Evolutionary conservation across 53 echinoderm and acorn worm species (phyloP).

Genomic region (Henricia sp.): DNA sequence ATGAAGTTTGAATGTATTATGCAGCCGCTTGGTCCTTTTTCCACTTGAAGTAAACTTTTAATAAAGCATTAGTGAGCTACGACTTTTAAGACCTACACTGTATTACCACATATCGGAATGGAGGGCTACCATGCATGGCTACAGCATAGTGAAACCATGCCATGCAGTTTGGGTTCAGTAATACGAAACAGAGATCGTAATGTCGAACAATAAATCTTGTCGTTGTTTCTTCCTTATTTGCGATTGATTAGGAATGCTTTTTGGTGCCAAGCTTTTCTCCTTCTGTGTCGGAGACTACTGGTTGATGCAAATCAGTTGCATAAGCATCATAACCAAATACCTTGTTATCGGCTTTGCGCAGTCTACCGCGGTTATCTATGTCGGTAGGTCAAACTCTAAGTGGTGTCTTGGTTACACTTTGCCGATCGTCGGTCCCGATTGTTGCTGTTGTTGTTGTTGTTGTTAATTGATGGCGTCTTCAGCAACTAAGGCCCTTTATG

Average conservation of each 20-base stretch:
- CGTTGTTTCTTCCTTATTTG: not conserved
- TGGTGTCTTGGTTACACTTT: too few species aligned
- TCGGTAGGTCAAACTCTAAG: slow-evolving; percentile 50
- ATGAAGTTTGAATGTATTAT: too few species aligned
- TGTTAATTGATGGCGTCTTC: too few species aligned
- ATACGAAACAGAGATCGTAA: not conserved
- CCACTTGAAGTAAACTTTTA: too few species aligned
- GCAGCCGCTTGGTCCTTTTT: too few species aligned
- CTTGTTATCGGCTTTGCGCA: slow-evolving; percentile 26
- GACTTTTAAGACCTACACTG: not conserved
- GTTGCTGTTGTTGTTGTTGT: too few species aligned
- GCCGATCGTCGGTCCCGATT: too few species aligned
- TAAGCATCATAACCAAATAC: slow-evolving; percentile 21
- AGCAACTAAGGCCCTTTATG: too few species aligned
- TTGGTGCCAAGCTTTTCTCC: slow-evolving; percentile 60
- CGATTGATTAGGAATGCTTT: slow-evolving; percentile 54
- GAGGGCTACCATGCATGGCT: not conserved
- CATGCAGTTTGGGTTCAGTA: not conserved
- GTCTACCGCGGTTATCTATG: slow-evolving; percentile 46
- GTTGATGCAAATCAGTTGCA: slow-evolving; percentile 58
- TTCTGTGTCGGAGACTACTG: slow-evolving; percentile 60
- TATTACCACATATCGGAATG: not conserved
- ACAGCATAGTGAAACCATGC: too few species aligned
- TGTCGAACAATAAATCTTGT: not conserved
- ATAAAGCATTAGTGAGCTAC: too few species aligned